Evolutionary conservation across 37 sponge, comb jelly and placozoan species (phyloP).

Genomic region (Halichondria panicea): DNA sequence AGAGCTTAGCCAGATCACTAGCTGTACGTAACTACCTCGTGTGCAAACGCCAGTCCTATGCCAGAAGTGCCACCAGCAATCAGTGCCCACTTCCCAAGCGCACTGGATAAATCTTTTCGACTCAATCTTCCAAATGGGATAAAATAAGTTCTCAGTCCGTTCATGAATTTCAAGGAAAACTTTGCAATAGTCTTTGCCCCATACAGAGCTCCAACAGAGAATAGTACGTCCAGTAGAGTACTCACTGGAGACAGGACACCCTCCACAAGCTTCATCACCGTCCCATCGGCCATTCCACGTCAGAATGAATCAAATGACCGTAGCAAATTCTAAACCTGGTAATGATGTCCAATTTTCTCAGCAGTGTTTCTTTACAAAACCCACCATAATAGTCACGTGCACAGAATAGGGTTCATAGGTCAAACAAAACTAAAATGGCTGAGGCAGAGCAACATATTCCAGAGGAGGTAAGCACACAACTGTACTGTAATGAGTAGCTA

Average conservation of each 20-base stretch:
- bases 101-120: neutral
- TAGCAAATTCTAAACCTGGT: neutral
- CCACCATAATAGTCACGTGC: neutral
- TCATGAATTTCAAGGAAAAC: neutral
- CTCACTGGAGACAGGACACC: slow-evolving; percentile 26
- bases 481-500: no score
- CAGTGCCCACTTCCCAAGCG: slow-evolving; percentile 80
- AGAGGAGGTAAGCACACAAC: neutral
- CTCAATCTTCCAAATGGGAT: slow-evolving; percentile 33
- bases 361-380: neutral
- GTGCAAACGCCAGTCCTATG: slow-evolving; percentile 77
- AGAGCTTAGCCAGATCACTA: neutral
- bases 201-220: slow-evolving; percentile 44
- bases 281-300: slow-evolving; percentile 46
- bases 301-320: neutral
- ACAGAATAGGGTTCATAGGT: neutral
- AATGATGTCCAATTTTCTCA: no score
- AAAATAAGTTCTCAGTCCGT: slow-evolving; percentile 55
- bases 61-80: slow-evolving; percentile 75
- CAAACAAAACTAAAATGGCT: slow-evolving; percentile 30
- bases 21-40: slow-evolving; percentile 48
- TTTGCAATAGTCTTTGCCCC: slow-evolving; percentile 15
- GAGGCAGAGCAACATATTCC: slow-evolving; percentile 35
- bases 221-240: slow-evolving; percentile 21
- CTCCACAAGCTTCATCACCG: slow-evolving; percentile 27